A percentile compares a stretch with the other conserved stretches of the same genome.
Conservation (phyloP, 2,797 vertebrate genomes). For the Lithobates sylvaticus region DNA sequence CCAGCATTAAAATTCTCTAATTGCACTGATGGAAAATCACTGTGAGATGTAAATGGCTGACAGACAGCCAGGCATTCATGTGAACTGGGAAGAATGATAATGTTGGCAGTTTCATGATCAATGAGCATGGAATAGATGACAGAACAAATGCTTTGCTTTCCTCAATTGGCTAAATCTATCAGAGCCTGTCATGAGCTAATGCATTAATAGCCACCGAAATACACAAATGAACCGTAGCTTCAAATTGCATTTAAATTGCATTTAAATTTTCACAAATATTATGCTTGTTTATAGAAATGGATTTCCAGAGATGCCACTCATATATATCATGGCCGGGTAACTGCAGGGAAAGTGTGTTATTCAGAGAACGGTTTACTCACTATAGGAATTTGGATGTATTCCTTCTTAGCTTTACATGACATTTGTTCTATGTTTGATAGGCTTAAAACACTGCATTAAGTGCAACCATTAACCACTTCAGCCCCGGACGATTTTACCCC, state of each 20-base stretch:
- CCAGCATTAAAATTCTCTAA: constrained; percentile 60
- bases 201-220: constrained; percentile 30
- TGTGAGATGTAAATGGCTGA: constrained; percentile 64
- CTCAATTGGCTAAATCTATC: constrained; percentile 54
- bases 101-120: constrained; percentile 62
- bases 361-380: too few species aligned
- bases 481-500: too few species aligned
- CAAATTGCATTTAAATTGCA: constrained; percentile 30
- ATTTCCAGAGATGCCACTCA: neutral
- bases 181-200: constrained; percentile 24
- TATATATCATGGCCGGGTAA: neutral
- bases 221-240: constrained; percentile 1
- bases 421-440: neutral
- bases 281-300: constrained; percentile 21
- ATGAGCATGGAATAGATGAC: constrained; percentile 60
- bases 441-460: neutral
- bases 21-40: constrained; percentile 64
- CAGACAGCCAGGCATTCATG: constrained; percentile 59
- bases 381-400: neutral
- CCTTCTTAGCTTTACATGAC: neutral
- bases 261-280: constrained; percentile 25
- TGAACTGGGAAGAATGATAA: constrained; percentile 63
- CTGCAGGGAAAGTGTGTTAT: too few species aligned
- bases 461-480: neutral
- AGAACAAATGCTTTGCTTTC: constrained; percentile 63